Evolutionary conservation across 2,113 vertebrate genomes (phyloP).

Genomic region (Lophotis ruficrista): DNA sequence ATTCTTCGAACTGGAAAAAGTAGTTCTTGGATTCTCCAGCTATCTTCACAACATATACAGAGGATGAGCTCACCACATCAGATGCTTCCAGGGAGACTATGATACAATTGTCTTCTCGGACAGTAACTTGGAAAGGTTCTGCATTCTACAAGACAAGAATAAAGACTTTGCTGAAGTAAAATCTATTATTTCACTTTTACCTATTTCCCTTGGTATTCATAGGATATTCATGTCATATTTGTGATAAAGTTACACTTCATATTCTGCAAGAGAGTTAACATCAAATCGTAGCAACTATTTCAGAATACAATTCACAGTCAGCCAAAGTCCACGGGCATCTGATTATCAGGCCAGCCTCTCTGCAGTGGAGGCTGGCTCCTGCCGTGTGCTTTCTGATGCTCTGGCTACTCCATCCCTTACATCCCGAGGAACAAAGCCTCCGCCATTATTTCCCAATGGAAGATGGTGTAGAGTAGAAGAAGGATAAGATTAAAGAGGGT

Average conservation of each 20-base stretch:
- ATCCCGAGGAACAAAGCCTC: background rate
- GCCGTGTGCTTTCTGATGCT: background rate
- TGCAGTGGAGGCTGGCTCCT: background rate
- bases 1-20: constrained; percentile 84
- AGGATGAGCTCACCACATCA: constrained; percentile 81
- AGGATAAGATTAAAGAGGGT: background rate
- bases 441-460: background rate
- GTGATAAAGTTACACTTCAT: background rate
- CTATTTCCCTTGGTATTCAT: background rate
- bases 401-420: background rate
- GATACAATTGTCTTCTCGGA: constrained; percentile 82
- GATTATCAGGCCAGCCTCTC: background rate
- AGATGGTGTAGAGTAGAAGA: background rate
- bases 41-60: constrained; percentile 87
- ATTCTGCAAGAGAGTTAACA: background rate
- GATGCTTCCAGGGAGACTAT: constrained; percentile 80
- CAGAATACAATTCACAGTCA: background rate
- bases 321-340: background rate
- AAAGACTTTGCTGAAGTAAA: background rate
- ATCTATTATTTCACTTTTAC: background rate
- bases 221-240: background rate
- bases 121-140: constrained; percentile 79
- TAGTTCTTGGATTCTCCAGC: constrained; percentile 87
- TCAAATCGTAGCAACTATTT: background rate
- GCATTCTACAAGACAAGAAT: constrained; percentile 70